Evolutionary conservation across 2,113 vertebrate species (phyloP).

Genomic region (Hippocampus comes): DNA sequence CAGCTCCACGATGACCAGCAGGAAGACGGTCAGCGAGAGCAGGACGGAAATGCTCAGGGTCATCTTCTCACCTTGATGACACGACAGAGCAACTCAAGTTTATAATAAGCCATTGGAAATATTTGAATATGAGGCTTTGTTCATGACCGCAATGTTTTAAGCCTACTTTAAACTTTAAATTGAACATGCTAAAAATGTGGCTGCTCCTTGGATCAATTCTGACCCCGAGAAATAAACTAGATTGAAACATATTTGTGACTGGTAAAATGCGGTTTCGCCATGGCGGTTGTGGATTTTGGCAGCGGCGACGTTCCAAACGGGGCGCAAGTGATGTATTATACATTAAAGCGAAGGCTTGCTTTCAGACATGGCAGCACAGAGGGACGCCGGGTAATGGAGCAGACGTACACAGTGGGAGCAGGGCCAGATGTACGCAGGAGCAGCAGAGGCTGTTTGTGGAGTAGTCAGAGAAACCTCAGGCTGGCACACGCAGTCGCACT

Average conservation of each 20-base stretch:
- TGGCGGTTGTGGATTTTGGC: slow-evolving; percentile 48
- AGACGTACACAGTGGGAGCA: slow-evolving; percentile 48
- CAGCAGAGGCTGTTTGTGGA: slow-evolving; percentile 14
- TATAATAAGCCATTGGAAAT: no score
- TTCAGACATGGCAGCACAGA: slow-evolving; percentile 66
- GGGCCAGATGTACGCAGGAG: slow-evolving; percentile 53
- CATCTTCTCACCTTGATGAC: slow-evolving; percentile 92
- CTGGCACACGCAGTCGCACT: slow-evolving; percentile 12
- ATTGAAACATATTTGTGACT: slow-evolving; percentile 26
- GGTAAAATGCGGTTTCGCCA: slow-evolving; percentile 35
- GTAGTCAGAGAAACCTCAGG: slow-evolving; percentile 18
- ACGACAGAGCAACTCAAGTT: background rate
- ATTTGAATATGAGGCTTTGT: background rate
- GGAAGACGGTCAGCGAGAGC: slow-evolving; percentile 92
- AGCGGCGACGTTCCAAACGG: slow-evolving; percentile 59
- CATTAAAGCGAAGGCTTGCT: slow-evolving; percentile 66
- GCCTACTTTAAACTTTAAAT: background rate
- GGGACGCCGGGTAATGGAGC: slow-evolving; percentile 69
- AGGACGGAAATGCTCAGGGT: slow-evolving; percentile 94
- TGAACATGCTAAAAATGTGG: background rate
- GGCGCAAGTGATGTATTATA: slow-evolving; percentile 69
- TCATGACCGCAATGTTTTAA: background rate
- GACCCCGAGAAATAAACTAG: background rate
- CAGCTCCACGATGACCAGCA: slow-evolving; percentile 95
- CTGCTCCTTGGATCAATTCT: background rate